Evolutionary conservation across 1,140 invertebrate genomes (phyloP), one percentile per base, ranked within the genome.

Genomic region (Akabosia matsudoensis): DNA sequence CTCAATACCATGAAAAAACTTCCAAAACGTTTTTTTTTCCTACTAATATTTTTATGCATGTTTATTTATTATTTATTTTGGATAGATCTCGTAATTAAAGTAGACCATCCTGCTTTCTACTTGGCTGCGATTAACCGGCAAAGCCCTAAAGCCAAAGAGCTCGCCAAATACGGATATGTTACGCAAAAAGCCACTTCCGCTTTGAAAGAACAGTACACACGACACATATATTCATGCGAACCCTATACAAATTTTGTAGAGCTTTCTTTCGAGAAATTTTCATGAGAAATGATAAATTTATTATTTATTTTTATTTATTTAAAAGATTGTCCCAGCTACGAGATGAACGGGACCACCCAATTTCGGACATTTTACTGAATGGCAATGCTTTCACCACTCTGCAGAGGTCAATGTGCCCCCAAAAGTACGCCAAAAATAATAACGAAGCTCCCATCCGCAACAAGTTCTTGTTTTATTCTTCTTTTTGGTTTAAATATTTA

Each of bases 91-190:
- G 88, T 87, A 83, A 83, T 92, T n/a, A 85, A 87, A 18, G 83
- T 85, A 22, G 88, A 89, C 74, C 88, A 92, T 82, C 91, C 91
- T n/a, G 91, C 90, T 0, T 86, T 86, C n/a, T 90, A 88, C 82
- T 88, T 92, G 31, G 91, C 91, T 1, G 88, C 89, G 1, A 92
- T 92, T 85, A 92, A 92, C 82, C 87, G 88, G 64, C 91, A 91
- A 52, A 88, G 88, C 0, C 86, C 88, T 52, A 88, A 88, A 79
- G 88, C 90, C 0, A 87, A 87, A 75, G 85, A 86, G 34, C 86
- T 90, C 61, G 88, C 91, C n/a, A 85, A 86, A 80, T 90, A 88
- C 75, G 91, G 90, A 0, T 92, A 90, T 81, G 91, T 91, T 0
- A 86, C 89, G 0, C 84, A 92, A 0, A 88, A 91, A 82, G 89